Evolutionary conservation across 2,888 invertebrate genomes (phyloP), one percentile per base, ranked within the genome.

Genomic region (Rosalia funebris): DNA sequence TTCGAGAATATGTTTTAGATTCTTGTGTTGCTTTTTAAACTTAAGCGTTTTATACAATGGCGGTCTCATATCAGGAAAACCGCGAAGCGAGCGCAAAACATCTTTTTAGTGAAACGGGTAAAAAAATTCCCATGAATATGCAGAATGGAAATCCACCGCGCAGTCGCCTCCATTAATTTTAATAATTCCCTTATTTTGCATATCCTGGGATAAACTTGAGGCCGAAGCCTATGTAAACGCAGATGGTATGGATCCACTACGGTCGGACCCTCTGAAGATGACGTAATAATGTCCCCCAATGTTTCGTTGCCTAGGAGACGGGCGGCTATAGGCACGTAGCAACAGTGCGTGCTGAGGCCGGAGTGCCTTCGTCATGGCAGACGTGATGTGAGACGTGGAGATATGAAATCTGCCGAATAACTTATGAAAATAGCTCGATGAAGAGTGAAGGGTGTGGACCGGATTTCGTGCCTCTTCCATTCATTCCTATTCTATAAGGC

Each of bases 321-420:
- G 42, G 55, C 57, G 60, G 57, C 55, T 54, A 62, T 60, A 68
- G 63, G 68, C 63, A 68, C 68, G 68, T 68, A 68, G 68, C 68
- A 68, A 68, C 68, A 63, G 65, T 65, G 63, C 64, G 66, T 66
- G 60, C 34, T 37, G 50, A 47, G 50, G 12, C 12, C 25, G 34
- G 47, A 47, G 50, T 48, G 20, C 16, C 52, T 48, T 42, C 53
- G 46, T 47, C 41, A 54, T 45, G 48, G 60, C 39, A 47, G 55
- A 47, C n/a, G 25, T 7, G 25, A 25, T 7, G 25, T 25, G 25
- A 52, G 52, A 52, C 25, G 32, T 42, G 42, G 17, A 42, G 32
- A 53, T 42, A n/a, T 42, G 19, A 32, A 41, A 53, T 53, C 39
- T 50, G 50, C 20, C 25, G 34, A 42, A 32, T 41, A 25, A 17